Evolutionary conservation across 2,888 invertebrate genomes (phyloP), one percentile per base, ranked within the genome.

Genomic region (Cephus pygmeus): DNA sequence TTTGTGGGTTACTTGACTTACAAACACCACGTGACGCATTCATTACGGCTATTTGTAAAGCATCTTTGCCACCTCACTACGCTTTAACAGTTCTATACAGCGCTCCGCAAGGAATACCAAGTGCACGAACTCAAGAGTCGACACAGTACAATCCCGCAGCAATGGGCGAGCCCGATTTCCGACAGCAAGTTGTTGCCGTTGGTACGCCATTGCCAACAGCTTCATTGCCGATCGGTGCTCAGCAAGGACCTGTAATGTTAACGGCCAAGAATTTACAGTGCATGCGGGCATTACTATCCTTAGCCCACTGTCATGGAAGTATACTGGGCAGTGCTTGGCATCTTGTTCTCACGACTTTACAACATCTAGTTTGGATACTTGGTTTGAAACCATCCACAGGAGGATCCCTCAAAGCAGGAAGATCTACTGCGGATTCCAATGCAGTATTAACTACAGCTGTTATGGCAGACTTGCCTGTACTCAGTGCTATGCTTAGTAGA

Each of bases 251-350:
- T 71, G 99, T 99, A 77, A 98, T 99, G 98, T 93, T 99, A 88
- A 99, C 99, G 4, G 97, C 98, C 0, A 98, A 99, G 87, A 99
- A 99, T 94, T 94, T 99, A 78, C 98, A 99, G 87, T 98, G 98
- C 40, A 98, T 99, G 96, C 94, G 98, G 82, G 97, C 98, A 0
- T 92, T 99, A 75, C 93, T 99, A 74, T 95, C 95, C 86, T 93
- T 98, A 76, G 98, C 98, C 0, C 97, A 98, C 89, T 95, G 97
- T 81, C 98, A 98, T 91, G 99, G 99, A 0, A 96, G 96, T 86
- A 95, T 97, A 82, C 93, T 99, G 81, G 98, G 97, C 75, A 96
- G 97, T 75, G 97, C 98, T 0, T 99, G 99, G 99, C 96, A 98
- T 90, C 95, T 99, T 71, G 97, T 99, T 0, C 94, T 99, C 36